phyloP scores from a whole-genome alignment of 2,797 vertebrate genomes.

The Phaenicophaeus curvirostris region DNA sequence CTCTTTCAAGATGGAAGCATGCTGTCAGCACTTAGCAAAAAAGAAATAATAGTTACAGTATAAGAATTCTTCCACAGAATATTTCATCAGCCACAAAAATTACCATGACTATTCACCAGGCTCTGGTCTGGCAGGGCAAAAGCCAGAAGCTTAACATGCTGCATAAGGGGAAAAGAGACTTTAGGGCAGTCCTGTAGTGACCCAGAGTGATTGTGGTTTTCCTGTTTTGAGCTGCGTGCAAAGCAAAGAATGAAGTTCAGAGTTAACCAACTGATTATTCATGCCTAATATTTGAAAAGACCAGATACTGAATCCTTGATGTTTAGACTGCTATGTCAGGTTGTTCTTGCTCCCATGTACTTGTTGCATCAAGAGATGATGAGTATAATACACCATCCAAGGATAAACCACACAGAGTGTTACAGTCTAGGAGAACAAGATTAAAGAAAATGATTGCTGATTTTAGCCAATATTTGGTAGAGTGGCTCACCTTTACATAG shows the following conservation, averaged over 20 bases:
- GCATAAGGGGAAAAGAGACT: background rate
- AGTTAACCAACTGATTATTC: background rate
- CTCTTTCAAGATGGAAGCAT: background rate
- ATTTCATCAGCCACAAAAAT: slow-evolving; percentile 36
- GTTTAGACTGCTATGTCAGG: background rate
- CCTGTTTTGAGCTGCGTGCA: background rate
- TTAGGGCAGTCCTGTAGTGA: background rate
- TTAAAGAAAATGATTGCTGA: background rate
- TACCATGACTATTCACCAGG: background rate
- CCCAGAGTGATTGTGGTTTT: background rate
- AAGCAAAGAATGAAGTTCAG: background rate
- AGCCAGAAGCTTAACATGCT: slow-evolving; percentile 16
- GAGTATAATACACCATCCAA: background rate
- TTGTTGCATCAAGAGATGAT: background rate
- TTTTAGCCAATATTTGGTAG: background rate
- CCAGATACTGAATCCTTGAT: background rate
- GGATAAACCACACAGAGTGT: background rate
- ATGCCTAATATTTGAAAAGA: background rate
- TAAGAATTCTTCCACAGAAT: slow-evolving; percentile 8
- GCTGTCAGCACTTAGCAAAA: slow-evolving; percentile 1
- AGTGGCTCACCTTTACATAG: background rate
- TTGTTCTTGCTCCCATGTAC: background rate
- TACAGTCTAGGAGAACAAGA: background rate
- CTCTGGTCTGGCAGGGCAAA: slow-evolving; percentile 11
- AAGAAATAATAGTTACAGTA: slow-evolving; percentile 17